Conservation (phyloP, 2,888 invertebrate species). For the Nemoura dubitans region DNA sequence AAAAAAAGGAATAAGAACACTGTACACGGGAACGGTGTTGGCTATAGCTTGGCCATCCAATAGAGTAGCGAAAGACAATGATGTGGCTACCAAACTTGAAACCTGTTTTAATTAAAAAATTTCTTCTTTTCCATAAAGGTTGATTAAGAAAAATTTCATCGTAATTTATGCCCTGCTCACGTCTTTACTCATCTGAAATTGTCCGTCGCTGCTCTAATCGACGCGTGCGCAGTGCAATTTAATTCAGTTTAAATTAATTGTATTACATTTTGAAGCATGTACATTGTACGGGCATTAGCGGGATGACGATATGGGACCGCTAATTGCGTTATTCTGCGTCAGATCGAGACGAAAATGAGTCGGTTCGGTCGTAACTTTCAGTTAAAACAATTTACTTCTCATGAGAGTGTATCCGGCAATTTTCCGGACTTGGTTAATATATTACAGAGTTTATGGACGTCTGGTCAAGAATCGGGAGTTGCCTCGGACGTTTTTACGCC, state of each 20-base stretch:
- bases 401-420: slow-evolving; percentile 21
- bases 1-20: neutral
- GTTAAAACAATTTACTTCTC: neutral
- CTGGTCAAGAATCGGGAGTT: neutral
- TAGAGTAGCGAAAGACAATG: neutral
- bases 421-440: neutral
- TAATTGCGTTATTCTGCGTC: slow-evolving; percentile 28
- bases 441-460: neutral
- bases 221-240: slow-evolving; percentile 36
- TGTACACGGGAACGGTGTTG: neutral
- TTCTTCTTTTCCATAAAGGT: neutral
- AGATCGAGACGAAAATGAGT: neutral
- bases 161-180: slow-evolving; percentile 28
- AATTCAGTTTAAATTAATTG: slow-evolving; percentile 40
- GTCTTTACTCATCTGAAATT: slow-evolving; percentile 10
- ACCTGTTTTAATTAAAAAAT: slow-evolving; percentile 12
- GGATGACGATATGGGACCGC: slow-evolving; percentile 23
- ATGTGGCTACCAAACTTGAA: slow-evolving; percentile 1
- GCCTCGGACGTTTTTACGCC: neutral
- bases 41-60: neutral
- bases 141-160: slow-evolving; percentile 9
- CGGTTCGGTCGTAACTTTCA: slow-evolving; percentile 30
- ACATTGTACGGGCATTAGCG: neutral
- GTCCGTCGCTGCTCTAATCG: neutral
- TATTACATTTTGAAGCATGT: slow-evolving; percentile 20